Evolutionary conservation across 2,797 vertebrate species (phyloP).

Genomic region (Sylvia borin): DNA sequence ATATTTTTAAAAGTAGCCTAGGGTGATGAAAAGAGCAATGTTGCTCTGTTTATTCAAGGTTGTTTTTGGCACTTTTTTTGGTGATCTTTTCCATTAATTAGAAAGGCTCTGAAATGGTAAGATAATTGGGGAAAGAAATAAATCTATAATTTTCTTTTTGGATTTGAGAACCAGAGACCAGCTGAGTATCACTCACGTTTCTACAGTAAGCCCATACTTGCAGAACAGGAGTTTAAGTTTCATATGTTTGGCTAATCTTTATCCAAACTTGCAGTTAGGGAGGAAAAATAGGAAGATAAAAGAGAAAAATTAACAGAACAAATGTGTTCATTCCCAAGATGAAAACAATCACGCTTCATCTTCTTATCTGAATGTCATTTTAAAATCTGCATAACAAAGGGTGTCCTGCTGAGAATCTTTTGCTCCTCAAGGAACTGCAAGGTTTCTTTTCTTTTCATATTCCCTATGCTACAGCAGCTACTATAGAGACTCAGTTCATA

Average conservation of each 20-base stretch:
- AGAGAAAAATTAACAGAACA: neutral
- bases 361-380: neutral
- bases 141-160: neutral
- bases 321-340: neutral
- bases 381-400: neutral
- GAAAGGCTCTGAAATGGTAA: neutral
- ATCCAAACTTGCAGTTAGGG: neutral
- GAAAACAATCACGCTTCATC: neutral
- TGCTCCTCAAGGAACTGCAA: neutral
- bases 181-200: neutral
- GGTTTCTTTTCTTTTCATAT: neutral
- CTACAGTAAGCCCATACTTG: neutral
- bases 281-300: neutral
- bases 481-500: neutral
- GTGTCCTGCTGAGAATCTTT: neutral
- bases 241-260: neutral
- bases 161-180: neutral
- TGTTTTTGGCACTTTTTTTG: rapidly evolving
- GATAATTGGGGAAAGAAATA: neutral
- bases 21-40: neutral
- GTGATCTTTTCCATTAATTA: neutral
- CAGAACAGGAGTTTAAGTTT: neutral
- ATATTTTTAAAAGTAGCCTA: neutral
- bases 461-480: neutral
- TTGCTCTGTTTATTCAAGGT: neutral